Evolutionary conservation across 2,113 vertebrate genomes (phyloP).

Genomic region (Chelonoidis abingdonii): DNA sequence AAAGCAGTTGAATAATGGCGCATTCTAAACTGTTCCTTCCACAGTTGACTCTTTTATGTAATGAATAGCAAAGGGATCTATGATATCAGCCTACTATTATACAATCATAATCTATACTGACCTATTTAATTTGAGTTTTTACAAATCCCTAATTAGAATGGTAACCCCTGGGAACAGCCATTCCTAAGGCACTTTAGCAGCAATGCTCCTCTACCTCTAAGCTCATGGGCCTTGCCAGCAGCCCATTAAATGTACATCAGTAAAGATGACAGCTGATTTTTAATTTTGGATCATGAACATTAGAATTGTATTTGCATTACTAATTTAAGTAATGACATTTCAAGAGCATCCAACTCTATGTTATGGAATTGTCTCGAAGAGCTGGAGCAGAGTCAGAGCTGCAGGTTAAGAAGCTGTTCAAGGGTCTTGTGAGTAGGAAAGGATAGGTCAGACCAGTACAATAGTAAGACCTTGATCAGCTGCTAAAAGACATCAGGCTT

Average conservation of each 20-base stretch:
- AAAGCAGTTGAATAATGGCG: conserved; percentile 46
- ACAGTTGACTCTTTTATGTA: conserved; percentile 34
- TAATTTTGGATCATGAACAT: conserved; percentile 19
- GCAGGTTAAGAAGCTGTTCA: neutral
- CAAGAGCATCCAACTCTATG: neutral
- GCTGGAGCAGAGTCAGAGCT: neutral
- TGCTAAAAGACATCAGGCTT: neutral
- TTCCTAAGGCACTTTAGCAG: neutral
- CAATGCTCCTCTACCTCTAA: neutral
- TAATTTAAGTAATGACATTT: conserved; percentile 13
- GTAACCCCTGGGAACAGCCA: neutral
- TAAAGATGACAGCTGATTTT: neutral
- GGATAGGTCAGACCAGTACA: neutral
- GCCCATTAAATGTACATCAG: neutral
- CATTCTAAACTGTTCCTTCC: conserved; percentile 9
- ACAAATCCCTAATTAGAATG: neutral
- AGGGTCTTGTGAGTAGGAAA: neutral
- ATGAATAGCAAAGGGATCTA: neutral
- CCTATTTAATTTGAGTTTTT: neutral
- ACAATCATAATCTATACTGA: neutral
- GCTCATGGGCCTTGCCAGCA: neutral
- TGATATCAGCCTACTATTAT: conserved; percentile 14
- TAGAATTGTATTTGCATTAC: conserved; percentile 17
- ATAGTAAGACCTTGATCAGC: neutral
- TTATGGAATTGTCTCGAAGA: neutral